Conservation (phyloP, 2,797 vertebrate species). For the Brachymystax lenok region DNA sequence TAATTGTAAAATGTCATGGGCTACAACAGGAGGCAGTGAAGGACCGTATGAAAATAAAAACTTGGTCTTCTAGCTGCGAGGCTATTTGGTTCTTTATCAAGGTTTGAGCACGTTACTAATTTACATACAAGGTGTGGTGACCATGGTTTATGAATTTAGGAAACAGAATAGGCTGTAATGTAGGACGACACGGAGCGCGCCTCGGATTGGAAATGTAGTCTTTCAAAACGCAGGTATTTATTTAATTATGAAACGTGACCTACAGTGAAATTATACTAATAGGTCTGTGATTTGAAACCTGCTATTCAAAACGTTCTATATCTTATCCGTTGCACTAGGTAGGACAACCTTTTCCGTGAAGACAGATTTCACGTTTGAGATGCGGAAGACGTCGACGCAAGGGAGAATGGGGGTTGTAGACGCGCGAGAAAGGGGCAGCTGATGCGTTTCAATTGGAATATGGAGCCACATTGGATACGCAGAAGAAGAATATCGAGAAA, state of each 20-base stretch:
- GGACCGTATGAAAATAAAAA: neutral
- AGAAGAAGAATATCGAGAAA: neutral
- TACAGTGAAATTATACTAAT: neutral
- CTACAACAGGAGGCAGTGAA: neutral
- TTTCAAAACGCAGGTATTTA: neutral
- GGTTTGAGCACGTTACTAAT: neutral
- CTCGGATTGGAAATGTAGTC: neutral
- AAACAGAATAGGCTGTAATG: neutral
- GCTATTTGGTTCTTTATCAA: slow-evolving; percentile 8
- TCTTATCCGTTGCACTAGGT: neutral
- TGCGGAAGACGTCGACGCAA: slow-evolving; percentile 62
- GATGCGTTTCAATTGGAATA: slow-evolving; percentile 66
- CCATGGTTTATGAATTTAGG: neutral
- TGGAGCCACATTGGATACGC: slow-evolving; percentile 36
- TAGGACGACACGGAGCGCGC: neutral
- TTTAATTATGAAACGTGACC: neutral
- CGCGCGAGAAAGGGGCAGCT: slow-evolving; percentile 48
- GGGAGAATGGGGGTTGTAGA: slow-evolving; percentile 43
- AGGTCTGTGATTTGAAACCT: neutral
- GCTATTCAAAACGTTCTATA: neutral
- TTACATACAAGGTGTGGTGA: neutral
- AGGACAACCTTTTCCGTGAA: slow-evolving; percentile 22
- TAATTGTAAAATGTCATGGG: neutral
- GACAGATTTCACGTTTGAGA: slow-evolving; percentile 46
- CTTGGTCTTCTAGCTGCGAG: neutral